Base-by-base conservation (phyloP, 23 tunicate species). In the Ciona savignyi region DNA sequence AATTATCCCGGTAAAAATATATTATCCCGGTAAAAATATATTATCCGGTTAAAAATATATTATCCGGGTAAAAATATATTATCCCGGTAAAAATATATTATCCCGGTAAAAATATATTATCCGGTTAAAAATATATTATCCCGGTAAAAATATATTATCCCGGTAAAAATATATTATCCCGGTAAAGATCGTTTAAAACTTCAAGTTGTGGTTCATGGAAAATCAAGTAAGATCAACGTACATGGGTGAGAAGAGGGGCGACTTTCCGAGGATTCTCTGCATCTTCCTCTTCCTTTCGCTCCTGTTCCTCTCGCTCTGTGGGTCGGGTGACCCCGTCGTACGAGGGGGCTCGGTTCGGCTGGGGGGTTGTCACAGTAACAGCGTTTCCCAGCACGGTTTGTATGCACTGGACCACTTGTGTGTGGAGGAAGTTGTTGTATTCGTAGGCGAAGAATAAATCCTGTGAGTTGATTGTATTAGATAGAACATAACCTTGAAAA, bases 381-480 rank as follows among this genome's bases (percentile, higher is more conserved):
- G 90, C 91, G 61, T 84, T 91, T 28, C 79, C 62, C 2, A 91
- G 80, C 68, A 91, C 97, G 24, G 97, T 91, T 60, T 91, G 97
- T 25, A 91, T 67, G 49, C 97, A 91, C 73, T 88, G 80, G 4
- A 88, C 85, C 25, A 85, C 87, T 85, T 91, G 97, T 26, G 97
- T 91, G 79, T 91, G 97, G 71, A 91, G 91, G 68, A 91, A 91
- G 66, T 91, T 91, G 85, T 91, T 91, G 85, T 91, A 91, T 63
- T 91, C 97, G 64, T 84, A 91, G 27, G 71, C 71, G 65, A 91
- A 91, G 64, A 91, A 91, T 68, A 91, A 74, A 71, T 91, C 97
- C 97, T 91, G 74, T n/a, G 51, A 73, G 23, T 6, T 49, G 34
- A 49, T 27, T 2, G 3, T 29, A 51, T 2, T 19, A 25, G 61